These are phyloP conservation scores for Rostratula benghalensis DNA, from an alignment of 2,113 vertebrate species.

Conservation along the genomic window DNA sequence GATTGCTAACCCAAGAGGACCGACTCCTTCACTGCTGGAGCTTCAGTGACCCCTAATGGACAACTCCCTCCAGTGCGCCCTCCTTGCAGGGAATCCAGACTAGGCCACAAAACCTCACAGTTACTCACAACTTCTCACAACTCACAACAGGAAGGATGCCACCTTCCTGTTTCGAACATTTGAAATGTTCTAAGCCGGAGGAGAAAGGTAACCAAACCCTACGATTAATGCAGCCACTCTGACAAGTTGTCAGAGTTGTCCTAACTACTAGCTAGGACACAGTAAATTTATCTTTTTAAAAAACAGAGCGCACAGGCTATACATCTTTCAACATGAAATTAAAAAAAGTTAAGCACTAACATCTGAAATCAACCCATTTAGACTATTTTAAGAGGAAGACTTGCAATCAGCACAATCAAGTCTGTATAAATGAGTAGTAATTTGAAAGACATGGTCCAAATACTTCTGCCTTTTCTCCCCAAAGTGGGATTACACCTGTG, in stretches of 20 bases:
- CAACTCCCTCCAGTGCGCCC: not conserved
- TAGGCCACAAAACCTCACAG: rapidly evolving
- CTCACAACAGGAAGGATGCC: too few species aligned
- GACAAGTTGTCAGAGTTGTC: too few species aligned
- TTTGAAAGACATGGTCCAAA: not conserved
- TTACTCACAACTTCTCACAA: rapidly evolving
- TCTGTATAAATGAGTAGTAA: rapidly evolving
- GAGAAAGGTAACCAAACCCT: not conserved
- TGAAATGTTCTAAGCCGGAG: not conserved
- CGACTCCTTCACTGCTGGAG: not conserved
- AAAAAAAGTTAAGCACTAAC: not conserved
- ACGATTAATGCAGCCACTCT: not conserved
- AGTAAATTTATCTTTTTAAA: not conserved
- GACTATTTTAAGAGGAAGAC: not conserved
- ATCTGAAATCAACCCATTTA: not conserved
- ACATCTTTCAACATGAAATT: not conserved
- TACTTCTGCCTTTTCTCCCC: not conserved
- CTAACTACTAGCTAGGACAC: not conserved
- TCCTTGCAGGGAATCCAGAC: not conserved
- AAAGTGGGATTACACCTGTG: not conserved
- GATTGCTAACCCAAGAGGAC: rapidly evolving
- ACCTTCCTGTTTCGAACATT: rapidly evolving
- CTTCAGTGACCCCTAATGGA: constrained; percentile 64
- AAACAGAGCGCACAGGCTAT: not conserved
- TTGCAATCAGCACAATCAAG: not conserved